Evolutionary conservation across 2,113 vertebrate species (phyloP).

Genomic region (Microcebus lehilahytsara): DNA sequence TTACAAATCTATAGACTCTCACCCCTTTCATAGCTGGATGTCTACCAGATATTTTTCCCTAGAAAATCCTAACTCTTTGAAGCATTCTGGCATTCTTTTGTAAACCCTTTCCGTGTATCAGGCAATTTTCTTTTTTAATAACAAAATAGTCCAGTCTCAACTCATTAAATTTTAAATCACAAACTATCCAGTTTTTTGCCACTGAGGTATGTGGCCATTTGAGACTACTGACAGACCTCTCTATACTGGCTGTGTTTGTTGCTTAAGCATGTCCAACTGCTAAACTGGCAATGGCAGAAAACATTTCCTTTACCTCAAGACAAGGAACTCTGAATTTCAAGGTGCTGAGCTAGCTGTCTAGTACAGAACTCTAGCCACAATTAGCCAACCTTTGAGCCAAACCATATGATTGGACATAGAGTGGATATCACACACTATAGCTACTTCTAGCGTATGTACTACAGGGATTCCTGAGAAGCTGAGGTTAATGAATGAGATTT

Average conservation of each 20-base stretch:
- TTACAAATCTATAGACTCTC: conserved; percentile 4
- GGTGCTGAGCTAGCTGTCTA: conserved; percentile 51
- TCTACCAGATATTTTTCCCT: neutral
- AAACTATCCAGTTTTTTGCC: conserved; percentile 49
- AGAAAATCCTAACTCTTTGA: conserved; percentile 26
- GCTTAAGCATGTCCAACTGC: conserved; percentile 48
- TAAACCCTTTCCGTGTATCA: conserved; percentile 26
- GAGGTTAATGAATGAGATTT: conserved; percentile 70
- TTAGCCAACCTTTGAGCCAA: conserved; percentile 52
- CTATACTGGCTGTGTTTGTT: neutral
- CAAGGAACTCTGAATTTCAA: conserved; percentile 28
- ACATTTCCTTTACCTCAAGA: conserved; percentile 51
- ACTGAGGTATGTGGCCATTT: conserved; percentile 32
- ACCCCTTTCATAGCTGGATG: neutral
- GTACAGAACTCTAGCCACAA: conserved; percentile 14
- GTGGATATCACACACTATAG: conserved; percentile 46
- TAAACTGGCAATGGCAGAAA: conserved; percentile 42
- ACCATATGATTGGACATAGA: conserved; percentile 42
- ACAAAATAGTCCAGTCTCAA: conserved; percentile 34
- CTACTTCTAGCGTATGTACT: conserved; percentile 48
- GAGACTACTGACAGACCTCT: neutral
- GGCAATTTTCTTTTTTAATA: conserved; percentile 47
- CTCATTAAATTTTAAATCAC: conserved; percentile 47
- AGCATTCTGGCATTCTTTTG: conserved; percentile 28
- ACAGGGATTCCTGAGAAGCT: conserved; percentile 71